phyloP scores from a whole-genome alignment of 2,113 vertebrate species.

The Oceanites oceanicus region DNA sequence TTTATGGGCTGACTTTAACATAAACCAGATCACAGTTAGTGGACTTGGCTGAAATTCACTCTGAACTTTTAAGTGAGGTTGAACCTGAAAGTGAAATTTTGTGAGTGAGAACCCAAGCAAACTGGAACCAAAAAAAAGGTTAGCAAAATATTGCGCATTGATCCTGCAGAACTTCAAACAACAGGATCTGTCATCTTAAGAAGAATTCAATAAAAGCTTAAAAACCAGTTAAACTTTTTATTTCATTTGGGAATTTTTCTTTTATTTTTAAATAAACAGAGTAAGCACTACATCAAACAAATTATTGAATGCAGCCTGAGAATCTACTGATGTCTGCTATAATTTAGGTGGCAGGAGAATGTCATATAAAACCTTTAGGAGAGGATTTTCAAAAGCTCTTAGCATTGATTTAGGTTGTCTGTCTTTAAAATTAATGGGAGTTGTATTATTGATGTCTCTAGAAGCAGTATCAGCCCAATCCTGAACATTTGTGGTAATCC shows the following conservation, averaged over 20 bases:
- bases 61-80: constrained; percentile 36
- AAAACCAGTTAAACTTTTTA: constrained; percentile 28
- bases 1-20: constrained; percentile 59
- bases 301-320: constrained; percentile 25
- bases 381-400: constrained; percentile 43
- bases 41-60: constrained; percentile 49
- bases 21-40: constrained; percentile 40
- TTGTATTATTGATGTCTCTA: not conserved
- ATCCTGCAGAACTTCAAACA: constrained; percentile 44
- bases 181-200: constrained; percentile 26
- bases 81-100: constrained; percentile 56
- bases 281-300: constrained; percentile 30
- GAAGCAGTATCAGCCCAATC: not conserved
- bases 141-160: not conserved
- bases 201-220: constrained; percentile 39
- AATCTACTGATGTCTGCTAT: not conserved
- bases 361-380: not conserved
- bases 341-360: not conserved
- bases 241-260: constrained; percentile 35
- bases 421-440: not conserved
- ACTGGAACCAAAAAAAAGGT: not conserved
- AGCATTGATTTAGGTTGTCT: constrained; percentile 24
- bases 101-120: constrained; percentile 6
- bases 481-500: not conserved
- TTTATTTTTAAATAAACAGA: constrained; percentile 51